Evolutionary conservation across 2,113 vertebrate genomes (phyloP).

Genomic region (Paratilapia polleni): DNA sequence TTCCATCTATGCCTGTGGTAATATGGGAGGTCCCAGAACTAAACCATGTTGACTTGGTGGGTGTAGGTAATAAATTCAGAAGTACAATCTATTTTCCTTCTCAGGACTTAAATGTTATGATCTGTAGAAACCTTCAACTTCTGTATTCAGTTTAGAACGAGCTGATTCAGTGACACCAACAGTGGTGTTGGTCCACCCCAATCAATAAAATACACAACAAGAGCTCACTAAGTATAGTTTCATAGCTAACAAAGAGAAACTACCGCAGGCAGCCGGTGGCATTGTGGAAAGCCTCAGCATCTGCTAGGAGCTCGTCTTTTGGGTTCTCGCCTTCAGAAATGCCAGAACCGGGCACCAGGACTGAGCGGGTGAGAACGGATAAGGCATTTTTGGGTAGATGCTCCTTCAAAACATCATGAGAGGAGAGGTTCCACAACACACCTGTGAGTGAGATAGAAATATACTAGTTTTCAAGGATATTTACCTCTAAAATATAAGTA

Average conservation of each 20-base stretch:
- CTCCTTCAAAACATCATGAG: slow-evolving; percentile 91
- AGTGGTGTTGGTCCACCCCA: neutral
- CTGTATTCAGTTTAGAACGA: neutral
- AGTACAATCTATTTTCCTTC: neutral
- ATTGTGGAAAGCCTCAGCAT: slow-evolving; percentile 90
- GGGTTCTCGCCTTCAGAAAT: slow-evolving; percentile 91
- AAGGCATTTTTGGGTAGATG: slow-evolving; percentile 80
- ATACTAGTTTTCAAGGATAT: neutral
- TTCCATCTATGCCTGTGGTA: neutral
- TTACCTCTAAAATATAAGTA: neutral
- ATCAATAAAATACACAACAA: neutral
- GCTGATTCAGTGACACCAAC: neutral
- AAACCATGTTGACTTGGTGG: neutral
- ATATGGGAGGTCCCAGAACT: neutral
- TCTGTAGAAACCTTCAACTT: neutral
- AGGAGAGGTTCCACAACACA: slow-evolving; percentile 96
- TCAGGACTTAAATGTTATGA: neutral
- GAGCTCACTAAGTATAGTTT: neutral
- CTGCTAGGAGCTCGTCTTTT: slow-evolving; percentile 85
- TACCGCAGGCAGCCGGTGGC: slow-evolving; percentile 90
- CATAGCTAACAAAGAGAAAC: neutral
- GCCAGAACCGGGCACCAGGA: slow-evolving; percentile 92
- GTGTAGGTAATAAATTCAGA: neutral
- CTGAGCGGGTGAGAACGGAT: slow-evolving; percentile 79
- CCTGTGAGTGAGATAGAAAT: slow-evolving; percentile 73